phyloP scores from a whole-genome alignment of 2,797 vertebrate genomes.

The Chiloscyllium punctatum region DNA sequence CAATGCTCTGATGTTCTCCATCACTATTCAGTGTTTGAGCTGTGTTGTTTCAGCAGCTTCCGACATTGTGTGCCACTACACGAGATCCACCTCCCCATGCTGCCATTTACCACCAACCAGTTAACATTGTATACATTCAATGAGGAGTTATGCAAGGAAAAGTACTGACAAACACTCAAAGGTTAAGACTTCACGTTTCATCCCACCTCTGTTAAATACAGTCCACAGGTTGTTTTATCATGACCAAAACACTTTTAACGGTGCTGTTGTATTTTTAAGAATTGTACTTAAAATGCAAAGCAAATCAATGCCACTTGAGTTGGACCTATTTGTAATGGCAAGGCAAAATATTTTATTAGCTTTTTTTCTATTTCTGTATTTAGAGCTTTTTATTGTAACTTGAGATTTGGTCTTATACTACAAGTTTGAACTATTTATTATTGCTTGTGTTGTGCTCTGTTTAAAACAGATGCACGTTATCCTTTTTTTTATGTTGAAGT shows the following conservation, averaged over 20 bases:
- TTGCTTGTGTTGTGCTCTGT: conserved; percentile 71
- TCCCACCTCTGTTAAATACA: conserved; percentile 55
- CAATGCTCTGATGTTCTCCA: background rate
- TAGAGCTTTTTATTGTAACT: conserved; percentile 75
- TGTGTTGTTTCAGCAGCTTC: background rate
- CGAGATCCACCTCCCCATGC: background rate
- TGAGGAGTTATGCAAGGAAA: background rate
- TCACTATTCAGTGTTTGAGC: background rate
- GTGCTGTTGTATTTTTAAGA: conserved; percentile 66
- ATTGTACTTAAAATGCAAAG: conserved; percentile 55
- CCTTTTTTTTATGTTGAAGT: conserved; percentile 63
- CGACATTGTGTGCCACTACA: background rate
- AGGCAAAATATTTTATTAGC: conserved; percentile 76
- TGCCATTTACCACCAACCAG: conserved; percentile 13
- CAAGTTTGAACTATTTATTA: conserved; percentile 80
- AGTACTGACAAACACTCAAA: conserved; percentile 43
- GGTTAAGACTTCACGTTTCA: conserved; percentile 55
- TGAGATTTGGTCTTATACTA: conserved; percentile 75
- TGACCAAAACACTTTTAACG: conserved; percentile 50
- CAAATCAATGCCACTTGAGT: conserved; percentile 64
- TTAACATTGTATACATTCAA: background rate
- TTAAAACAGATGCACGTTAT: conserved; percentile 60
- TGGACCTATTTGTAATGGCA: conserved; percentile 72
- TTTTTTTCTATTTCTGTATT: conserved; percentile 71
- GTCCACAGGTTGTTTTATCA: conserved; percentile 55